phyloP scores from a whole-genome alignment of 2,797 vertebrate genomes.

The Alfaro cultratus region DNA sequence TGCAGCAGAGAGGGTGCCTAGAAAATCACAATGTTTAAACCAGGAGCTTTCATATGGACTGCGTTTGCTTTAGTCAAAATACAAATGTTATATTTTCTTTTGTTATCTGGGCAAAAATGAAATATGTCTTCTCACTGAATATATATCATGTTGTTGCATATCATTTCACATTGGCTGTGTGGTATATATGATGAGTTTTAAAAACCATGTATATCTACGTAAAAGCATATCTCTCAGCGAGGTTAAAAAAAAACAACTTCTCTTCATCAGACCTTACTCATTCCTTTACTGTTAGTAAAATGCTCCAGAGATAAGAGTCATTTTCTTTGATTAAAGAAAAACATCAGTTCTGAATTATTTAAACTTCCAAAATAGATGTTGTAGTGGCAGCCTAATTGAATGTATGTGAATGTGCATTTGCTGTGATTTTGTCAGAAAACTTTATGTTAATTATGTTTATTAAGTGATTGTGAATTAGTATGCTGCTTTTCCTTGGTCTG shows the following conservation, averaged over 20 bases:
- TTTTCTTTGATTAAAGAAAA: background rate
- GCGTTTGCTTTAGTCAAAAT: constrained; percentile 13
- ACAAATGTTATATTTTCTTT: constrained; percentile 5
- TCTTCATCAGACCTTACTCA: background rate
- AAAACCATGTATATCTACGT: background rate
- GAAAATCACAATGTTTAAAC: constrained; percentile 30
- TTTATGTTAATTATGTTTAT: background rate
- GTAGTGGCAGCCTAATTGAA: background rate
- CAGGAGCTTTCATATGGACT: constrained; percentile 3
- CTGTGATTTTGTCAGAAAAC: background rate
- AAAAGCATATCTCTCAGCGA: background rate
- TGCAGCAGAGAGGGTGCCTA: constrained; percentile 13
- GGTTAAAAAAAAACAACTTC: background rate
- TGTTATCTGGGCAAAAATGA: constrained; percentile 12
- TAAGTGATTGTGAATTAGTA: background rate
- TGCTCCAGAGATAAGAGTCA: background rate
- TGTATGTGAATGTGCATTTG: background rate
- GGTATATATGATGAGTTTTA: background rate
- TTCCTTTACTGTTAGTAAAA: background rate
- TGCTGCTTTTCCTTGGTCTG: background rate
- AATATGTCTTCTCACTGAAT: background rate
- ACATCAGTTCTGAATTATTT: background rate
- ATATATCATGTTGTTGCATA: background rate
- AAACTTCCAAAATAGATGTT: background rate
- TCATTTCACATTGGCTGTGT: background rate